Evolutionary conservation across 1,140 invertebrate genomes (phyloP), one percentile per base, ranked within the genome.

Genomic region (Cyclargus thomasi): DNA sequence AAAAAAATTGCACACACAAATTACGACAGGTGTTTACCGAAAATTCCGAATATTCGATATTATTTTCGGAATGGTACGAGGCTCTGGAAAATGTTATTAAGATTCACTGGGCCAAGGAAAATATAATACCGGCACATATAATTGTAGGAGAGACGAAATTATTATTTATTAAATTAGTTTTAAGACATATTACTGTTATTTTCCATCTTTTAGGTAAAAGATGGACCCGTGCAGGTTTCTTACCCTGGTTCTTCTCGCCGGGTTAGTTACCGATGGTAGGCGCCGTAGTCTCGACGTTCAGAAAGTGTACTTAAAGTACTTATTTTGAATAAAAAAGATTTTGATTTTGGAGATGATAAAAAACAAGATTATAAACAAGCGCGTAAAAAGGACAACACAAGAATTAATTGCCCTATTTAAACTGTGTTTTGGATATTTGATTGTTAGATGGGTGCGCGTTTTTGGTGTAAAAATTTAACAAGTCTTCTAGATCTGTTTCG

Each of bases 61-160:
- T 16, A 47, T 47, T 47, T 47, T 47, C 14, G 8, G 3, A 59
- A 10, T 16, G 55, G 10, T 59, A 22, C 17, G 21, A 5, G 10
- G 21, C 21, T 59, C 55, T 10, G 21, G 17, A 59, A 59, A 59
- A n/a, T 59, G 20, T 22, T 20, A 59, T 59, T 18, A 59, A 59
- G 10, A 59, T 20, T 59, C 17, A 59, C 20, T 59, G 55, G 55
- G 55, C 55, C 8, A 59, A 59, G 17, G 39, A 47, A 47, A 47
- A 47, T 47, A 47, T 47, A 47, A 47, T 14, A 0, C 11, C 39
- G 39, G 39, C 39, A 47, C 39, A 47, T 39, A 10, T 39, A 39
- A 39, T 47, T n/a, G n/a, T n/a, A n/a, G n/a, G n/a, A n/a, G n/a
- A n/a, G n/a, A n/a, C n/a, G n/a, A n/a, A n/a, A n/a, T n/a, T n/a